Evolutionary conservation across 2,113 vertebrate species (phyloP).

Genomic region (Galemys pyrenaicus): DNA sequence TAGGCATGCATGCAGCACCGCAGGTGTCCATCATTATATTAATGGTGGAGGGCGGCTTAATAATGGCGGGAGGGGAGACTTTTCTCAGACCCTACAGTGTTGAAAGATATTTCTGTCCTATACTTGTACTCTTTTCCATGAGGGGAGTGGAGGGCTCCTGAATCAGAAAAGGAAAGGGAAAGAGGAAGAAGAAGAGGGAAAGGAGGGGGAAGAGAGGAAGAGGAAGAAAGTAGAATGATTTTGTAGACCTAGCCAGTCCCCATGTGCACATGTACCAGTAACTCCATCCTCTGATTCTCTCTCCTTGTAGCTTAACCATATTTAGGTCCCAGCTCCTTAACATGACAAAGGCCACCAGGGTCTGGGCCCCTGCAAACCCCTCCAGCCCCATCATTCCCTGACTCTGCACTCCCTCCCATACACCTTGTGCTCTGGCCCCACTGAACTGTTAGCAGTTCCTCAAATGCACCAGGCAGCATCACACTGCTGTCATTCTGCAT

Average conservation of each 20-base stretch:
- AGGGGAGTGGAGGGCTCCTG: neutral
- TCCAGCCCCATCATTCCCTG: neutral
- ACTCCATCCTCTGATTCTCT: neutral
- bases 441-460: neutral
- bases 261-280: rapidly evolving
- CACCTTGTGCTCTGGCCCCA: neutral
- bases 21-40: too few relatives aligned
- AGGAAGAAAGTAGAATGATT: neutral
- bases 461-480: neutral
- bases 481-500: neutral
- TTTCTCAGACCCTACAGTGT: too few relatives aligned
- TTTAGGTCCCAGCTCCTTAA: neutral
- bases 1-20: too few relatives aligned
- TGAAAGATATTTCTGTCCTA: neutral
- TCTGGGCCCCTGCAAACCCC: neutral
- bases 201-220: rapidly evolving
- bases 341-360: neutral
- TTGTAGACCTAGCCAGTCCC: neutral
- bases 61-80: too few relatives aligned
- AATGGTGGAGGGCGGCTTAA: too few relatives aligned
- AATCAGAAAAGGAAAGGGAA: neutral
- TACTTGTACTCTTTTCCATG: neutral
- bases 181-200: neutral
- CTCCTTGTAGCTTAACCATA: neutral
- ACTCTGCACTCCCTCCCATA: neutral